Conservation (phyloP, 1,140 invertebrate genomes). For the Drosophila nasuta region DNA sequence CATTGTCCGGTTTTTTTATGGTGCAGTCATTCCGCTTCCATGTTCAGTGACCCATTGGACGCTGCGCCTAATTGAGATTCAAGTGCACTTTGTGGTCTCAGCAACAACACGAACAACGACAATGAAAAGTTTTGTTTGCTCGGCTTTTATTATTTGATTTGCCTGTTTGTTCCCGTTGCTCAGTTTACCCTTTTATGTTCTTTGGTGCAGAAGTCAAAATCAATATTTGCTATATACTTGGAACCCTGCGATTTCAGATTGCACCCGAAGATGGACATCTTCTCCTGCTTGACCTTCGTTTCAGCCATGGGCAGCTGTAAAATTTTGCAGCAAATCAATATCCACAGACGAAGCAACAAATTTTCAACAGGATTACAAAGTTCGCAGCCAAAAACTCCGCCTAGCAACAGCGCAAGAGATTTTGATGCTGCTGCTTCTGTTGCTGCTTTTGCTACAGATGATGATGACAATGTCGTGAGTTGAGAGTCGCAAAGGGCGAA, state of each 20-base stretch:
- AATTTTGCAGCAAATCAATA: slow-evolving; percentile 22
- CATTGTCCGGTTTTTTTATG: slow-evolving; percentile 41
- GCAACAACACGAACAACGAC: slow-evolving; percentile 25
- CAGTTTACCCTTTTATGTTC: slow-evolving; percentile 16
- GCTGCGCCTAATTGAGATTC: slow-evolving; percentile 75
- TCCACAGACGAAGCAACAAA: slow-evolving; percentile 23
- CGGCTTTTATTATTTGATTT: slow-evolving; percentile 33
- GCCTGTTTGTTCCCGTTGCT: slow-evolving; percentile 48
- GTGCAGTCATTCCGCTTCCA: slow-evolving; percentile 11
- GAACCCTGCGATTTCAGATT: neutral
- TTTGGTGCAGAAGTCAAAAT: slow-evolving; percentile 50
- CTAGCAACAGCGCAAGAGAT: slow-evolving; percentile 63
- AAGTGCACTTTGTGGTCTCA: slow-evolving; percentile 59
- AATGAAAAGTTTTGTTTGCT: slow-evolving; percentile 47
- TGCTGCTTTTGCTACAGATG: neutral
- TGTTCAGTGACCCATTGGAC: slow-evolving; percentile 55
- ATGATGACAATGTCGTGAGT: slow-evolving; percentile 11
- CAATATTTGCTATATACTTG: slow-evolving; percentile 63
- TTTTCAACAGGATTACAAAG: slow-evolving; percentile 18
- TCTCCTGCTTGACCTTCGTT: slow-evolving; percentile 2
- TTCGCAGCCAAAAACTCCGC: slow-evolving; percentile 39
- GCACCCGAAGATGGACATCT: neutral
- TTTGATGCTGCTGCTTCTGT: too few relatives aligned
- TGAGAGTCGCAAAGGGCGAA: slow-evolving; percentile 4
- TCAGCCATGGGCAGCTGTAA: neutral